Evolutionary conservation across 1,140 invertebrate genomes (phyloP).

Genomic region (Vollenhovia emeryi): DNA sequence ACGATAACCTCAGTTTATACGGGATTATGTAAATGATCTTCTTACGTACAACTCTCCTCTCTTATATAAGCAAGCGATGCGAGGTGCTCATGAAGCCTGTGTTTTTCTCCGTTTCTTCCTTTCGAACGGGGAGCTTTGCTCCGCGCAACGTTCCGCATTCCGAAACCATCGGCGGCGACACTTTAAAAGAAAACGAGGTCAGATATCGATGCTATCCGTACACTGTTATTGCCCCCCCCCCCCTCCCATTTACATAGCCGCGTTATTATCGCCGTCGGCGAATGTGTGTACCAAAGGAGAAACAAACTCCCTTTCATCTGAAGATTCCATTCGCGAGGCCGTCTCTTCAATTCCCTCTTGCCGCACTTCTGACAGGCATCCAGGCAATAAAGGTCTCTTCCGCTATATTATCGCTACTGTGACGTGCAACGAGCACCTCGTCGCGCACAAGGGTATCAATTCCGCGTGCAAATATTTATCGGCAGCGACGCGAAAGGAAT

Average conservation of each 20-base stretch:
- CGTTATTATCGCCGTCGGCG: neutral
- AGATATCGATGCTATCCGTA: slow-evolving; percentile 17
- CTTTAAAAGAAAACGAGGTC: slow-evolving; percentile 9
- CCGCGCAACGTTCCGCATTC: neutral
- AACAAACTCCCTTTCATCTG: slow-evolving; percentile 26
- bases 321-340: slow-evolving; percentile 7
- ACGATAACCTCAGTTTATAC: neutral
- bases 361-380: neutral
- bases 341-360: slow-evolving; percentile 20
- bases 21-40: slow-evolving; percentile 27
- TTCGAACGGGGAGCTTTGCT: neutral
- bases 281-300: slow-evolving; percentile 19
- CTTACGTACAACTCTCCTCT: neutral
- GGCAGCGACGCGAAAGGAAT: neutral
- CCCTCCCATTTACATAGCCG: neutral
- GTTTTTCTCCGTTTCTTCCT: neutral
- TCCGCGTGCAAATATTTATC: slow-evolving; percentile 49
- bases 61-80: slow-evolving; percentile 16
- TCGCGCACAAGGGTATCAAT: slow-evolving; percentile 32
- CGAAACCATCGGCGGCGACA: neutral
- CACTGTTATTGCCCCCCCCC: neutral
- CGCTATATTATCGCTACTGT: slow-evolving; percentile 15
- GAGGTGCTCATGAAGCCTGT: neutral
- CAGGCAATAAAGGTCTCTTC: slow-evolving; percentile 23
- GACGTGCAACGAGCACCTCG: neutral